Percentiles rank a stretch among this genome's conserved stretches.
These are phyloP conservation scores for Trichonephila clavipes DNA, from an alignment of 1,140 invertebrate species.

Conservation along the genomic window DNA sequence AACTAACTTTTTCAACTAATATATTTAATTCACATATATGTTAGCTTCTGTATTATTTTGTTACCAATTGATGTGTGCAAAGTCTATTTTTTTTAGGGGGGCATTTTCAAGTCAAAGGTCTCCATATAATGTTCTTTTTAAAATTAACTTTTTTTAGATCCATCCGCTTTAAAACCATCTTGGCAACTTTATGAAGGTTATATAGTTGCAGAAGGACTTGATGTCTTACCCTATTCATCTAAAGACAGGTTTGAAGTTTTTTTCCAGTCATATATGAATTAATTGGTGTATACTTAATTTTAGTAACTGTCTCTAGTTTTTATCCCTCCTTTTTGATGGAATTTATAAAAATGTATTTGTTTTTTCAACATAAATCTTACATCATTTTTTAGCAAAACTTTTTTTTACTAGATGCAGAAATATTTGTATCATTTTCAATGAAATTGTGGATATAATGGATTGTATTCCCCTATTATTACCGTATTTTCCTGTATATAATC, in stretches of 20 bases:
- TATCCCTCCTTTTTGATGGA: no score
- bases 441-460: no score
- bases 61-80: not conserved
- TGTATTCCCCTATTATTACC: no score
- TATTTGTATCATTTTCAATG: no score
- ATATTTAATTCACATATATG: no score
- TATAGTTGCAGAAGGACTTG: conserved; percentile 92
- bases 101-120: no score
- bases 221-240: conserved; percentile 90
- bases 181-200: conserved; percentile 96
- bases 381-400: not conserved
- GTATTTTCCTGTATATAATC: no score
- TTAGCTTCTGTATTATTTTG: no score
- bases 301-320: no score
- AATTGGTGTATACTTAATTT: no score
- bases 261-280: not conserved
- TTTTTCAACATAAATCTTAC: not conserved
- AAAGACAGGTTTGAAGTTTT: conserved; percentile 83
- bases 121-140: not conserved
- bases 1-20: no score
- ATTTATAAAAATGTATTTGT: not conserved
- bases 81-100: not conserved
- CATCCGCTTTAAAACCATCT: conserved; percentile 87
- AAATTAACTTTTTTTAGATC: conserved; percentile 83
- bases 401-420: no score